These are phyloP conservation scores for Menura novaehollandiae DNA, from an alignment of 2,113 vertebrate species.

Conservation along the genomic window DNA sequence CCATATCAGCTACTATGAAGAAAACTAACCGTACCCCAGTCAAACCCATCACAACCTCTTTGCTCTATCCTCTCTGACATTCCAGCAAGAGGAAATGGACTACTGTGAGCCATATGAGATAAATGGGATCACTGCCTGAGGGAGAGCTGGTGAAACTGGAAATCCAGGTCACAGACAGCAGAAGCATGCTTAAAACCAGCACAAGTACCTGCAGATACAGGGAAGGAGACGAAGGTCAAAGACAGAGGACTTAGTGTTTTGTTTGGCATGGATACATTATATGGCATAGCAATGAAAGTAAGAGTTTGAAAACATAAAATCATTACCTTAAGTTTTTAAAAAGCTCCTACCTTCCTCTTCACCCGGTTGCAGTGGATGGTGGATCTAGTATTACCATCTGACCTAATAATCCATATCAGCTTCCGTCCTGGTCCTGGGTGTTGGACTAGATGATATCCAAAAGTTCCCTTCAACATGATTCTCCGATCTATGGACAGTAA, in stretches of 20 bases:
- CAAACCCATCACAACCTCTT: not conserved
- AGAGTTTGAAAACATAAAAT: not conserved
- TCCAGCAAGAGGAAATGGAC: not conserved
- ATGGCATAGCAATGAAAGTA: not conserved
- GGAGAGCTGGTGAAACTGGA: not conserved
- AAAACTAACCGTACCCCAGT: not conserved
- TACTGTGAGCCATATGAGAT: not conserved
- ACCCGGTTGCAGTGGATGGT: not conserved
- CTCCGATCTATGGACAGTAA: not conserved
- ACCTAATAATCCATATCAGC: not conserved
- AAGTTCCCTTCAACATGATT: not conserved
- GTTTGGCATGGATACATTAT: not conserved
- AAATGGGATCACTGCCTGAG: not conserved
- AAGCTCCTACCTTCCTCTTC: not conserved
- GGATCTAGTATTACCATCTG: not conserved
- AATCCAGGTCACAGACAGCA: not conserved
- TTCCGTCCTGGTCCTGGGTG: not conserved
- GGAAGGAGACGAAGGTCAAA: not conserved
- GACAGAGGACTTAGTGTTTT: not conserved
- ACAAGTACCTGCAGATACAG: not conserved
- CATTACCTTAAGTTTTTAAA: not conserved
- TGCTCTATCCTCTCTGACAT: not conserved
- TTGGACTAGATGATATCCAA: not conserved
- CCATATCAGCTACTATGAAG: not conserved
- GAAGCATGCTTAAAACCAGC: not conserved